Evolutionary conservation across 2,888 invertebrate genomes (phyloP), one percentile per base, ranked within the genome.

Genomic region (Smittia aterrima): DNA sequence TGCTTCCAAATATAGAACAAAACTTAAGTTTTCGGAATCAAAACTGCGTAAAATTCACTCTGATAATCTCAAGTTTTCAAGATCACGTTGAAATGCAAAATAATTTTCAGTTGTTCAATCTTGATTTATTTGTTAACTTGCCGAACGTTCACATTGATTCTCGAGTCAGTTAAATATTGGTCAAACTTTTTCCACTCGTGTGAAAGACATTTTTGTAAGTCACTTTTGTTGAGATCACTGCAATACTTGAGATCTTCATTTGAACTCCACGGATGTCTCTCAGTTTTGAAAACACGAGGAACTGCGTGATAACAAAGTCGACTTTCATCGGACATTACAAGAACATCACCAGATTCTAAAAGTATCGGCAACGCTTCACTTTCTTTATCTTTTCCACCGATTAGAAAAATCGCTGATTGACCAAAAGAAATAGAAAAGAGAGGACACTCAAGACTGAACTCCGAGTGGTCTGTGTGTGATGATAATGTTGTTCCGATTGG

Each of bases 361-460:
- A 90, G 87, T 71, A 99, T 79, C 0, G 93, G 88, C 18, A 86
- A 84, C 1, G 92, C 90, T 79, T 87, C 84, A 67, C 87, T 86
- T 40, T 89, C 87, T 78, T 89, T 89, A 0, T 88, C 88, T 77
- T 81, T 81, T 0, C 96, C 96, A 20, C 98, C 98, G 77, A 98
- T 87, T 41, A 99, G 85, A 82, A 98, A 99, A 79, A 99, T 88
- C 13, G 96, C 97, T 73, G 92, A 89, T 82, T 96, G 96, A 0
- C 98, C 99, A 83, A 99, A 95, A 83, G 98, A 98, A 84, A 94
- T 87, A 0, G 98, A 98, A 79, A 98, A 88, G 38, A 99, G 83
- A 0, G 99, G 98, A 1, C 96, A 95, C 27, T 88, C 85, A 64
- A 90, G 84, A 83, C 95, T 91, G 1, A 88, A 83, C 84, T 98